Conservation (phyloP, 2,888 invertebrate genomes). For the Andrena trimmerana region DNA sequence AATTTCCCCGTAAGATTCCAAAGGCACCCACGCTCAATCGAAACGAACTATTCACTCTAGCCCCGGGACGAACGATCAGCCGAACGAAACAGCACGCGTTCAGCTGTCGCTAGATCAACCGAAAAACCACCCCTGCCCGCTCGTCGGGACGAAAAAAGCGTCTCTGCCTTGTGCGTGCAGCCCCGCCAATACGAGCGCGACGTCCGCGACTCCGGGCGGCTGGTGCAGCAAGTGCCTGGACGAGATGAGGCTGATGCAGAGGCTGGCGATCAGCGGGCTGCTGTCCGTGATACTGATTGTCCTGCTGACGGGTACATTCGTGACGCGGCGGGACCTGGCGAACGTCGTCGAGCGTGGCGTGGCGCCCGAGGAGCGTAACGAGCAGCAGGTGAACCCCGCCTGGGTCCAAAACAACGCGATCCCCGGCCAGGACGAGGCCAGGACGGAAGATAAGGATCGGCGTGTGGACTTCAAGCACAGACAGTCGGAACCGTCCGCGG, state of each 20-base stretch:
- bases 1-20: not conserved
- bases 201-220: slow-evolving; percentile 73
- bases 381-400: slow-evolving; percentile 80
- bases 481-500: slow-evolving; percentile 69
- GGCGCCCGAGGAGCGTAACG: slow-evolving; percentile 79
- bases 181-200: slow-evolving; percentile 77
- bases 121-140: not conserved
- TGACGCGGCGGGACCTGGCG: slow-evolving; percentile 80
- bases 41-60: not conserved
- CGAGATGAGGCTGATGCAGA: slow-evolving; percentile 83
- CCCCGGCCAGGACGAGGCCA: slow-evolving; percentile 74
- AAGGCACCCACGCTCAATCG: not conserved
- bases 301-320: slow-evolving; percentile 81
- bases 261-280: slow-evolving; percentile 83
- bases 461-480: slow-evolving; percentile 47
- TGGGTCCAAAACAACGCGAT: slow-evolving; percentile 82
- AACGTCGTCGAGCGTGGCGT: slow-evolving; percentile 80
- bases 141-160: not conserved
- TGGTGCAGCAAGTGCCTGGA: slow-evolving; percentile 75
- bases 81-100: not conserved
- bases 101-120: not conserved
- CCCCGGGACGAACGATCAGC: slow-evolving; percentile 8
- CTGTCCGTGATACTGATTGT: slow-evolving; percentile 83
- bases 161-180: slow-evolving; percentile 32
- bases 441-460: slow-evolving; percentile 58